phyloP scores from a whole-genome alignment of 1,140 invertebrate genomes.

The Dryas iulia region DNA sequence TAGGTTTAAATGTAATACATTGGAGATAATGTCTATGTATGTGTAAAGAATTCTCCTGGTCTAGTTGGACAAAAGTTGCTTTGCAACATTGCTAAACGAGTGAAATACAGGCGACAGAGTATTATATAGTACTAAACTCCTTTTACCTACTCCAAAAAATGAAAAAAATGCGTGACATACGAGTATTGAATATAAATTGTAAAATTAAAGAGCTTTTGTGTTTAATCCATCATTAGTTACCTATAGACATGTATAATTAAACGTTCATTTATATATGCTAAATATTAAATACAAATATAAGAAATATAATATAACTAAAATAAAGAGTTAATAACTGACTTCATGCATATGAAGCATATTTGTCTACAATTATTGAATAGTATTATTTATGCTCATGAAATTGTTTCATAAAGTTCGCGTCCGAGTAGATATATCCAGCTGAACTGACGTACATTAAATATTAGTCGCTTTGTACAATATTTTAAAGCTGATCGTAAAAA shows the following conservation, averaged over 20 bases:
- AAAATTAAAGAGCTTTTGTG: too few relatives aligned
- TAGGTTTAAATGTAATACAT: background rate
- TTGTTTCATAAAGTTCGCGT: background rate
- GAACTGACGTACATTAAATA: constrained; percentile 20
- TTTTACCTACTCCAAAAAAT: background rate
- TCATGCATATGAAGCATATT: background rate
- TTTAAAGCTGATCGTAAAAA: constrained; percentile 26
- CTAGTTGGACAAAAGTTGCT: too few relatives aligned
- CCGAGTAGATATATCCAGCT: constrained; percentile 6
- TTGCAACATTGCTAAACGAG: background rate
- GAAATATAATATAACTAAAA: background rate
- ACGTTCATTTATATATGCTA: too few relatives aligned
- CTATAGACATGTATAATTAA: too few relatives aligned
- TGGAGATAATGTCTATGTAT: too few relatives aligned
- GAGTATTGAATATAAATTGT: too few relatives aligned
- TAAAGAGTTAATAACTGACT: background rate
- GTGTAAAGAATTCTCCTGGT: background rate
- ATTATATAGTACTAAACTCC: too few relatives aligned
- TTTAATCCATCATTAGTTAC: too few relatives aligned
- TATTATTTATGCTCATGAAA: background rate
- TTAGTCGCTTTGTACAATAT: constrained; percentile 24
- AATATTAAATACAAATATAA: background rate
- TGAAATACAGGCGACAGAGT: background rate
- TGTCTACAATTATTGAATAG: background rate
- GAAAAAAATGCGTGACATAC: background rate